phyloP scores from a whole-genome alignment of 2,113 vertebrate species.

The Australoheros scitulus region DNA sequence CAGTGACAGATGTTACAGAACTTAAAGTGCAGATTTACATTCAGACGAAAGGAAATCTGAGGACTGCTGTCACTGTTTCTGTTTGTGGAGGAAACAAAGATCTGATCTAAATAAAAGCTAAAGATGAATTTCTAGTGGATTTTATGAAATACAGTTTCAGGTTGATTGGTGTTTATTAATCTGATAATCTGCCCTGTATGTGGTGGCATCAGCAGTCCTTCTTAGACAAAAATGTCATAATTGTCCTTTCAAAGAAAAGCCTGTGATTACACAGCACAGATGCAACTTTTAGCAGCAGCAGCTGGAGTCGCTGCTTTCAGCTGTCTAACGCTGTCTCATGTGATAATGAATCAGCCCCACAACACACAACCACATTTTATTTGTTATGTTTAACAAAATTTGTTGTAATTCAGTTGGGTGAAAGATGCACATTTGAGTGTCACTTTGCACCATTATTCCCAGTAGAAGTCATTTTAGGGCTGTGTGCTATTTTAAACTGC shows the following conservation, averaged over 20 bases:
- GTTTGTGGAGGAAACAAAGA: not conserved
- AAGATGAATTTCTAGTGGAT: not conserved
- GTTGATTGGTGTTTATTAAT: conserved; percentile 7
- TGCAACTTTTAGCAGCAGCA: conserved; percentile 29
- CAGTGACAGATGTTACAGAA: not conserved
- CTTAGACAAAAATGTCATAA: not conserved
- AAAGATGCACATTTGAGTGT: conserved; percentile 16
- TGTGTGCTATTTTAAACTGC: conserved; percentile 63
- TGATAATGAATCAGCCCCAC: conserved; percentile 16
- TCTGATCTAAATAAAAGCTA: not conserved
- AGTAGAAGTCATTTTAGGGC: conserved; percentile 42
- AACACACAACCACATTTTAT: conserved; percentile 13
- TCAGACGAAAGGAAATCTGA: not conserved
- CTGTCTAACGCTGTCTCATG: conserved; percentile 34
- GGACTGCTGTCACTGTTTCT: not conserved
- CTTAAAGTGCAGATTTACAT: not conserved
- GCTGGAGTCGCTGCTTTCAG: conserved; percentile 21
- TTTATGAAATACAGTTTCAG: not conserved
- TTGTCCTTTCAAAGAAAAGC: not conserved
- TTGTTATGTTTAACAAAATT: conserved; percentile 16
- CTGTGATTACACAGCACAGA: conserved; percentile 25
- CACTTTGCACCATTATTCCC: conserved; percentile 47
- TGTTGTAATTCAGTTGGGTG: conserved; percentile 15
- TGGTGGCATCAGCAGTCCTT: not conserved
- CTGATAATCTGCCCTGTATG: not conserved